Conservation (phyloP, 1,140 invertebrate species). For the Nixonia krombeini region DNA sequence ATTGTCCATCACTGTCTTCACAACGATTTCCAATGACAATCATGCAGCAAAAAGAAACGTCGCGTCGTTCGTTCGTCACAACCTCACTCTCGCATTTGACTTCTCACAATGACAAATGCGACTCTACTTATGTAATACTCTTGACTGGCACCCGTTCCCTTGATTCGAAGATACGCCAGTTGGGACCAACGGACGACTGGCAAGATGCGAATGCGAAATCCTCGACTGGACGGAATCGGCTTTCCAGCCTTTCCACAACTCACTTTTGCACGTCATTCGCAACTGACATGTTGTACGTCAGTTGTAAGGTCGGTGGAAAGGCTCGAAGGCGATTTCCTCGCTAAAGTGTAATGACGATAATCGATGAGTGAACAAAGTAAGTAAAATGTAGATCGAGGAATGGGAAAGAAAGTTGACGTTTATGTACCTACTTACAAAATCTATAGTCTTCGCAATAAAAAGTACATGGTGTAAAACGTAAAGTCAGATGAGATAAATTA, state of each 20-base stretch:
- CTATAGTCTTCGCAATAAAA: conserved; percentile 4
- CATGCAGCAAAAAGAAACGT: conserved; percentile 7
- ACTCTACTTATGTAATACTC: background rate
- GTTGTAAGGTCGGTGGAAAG: too few relatives aligned
- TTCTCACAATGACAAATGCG: too few relatives aligned
- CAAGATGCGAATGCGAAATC: conserved; percentile 3
- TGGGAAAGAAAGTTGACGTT: conserved; percentile 1
- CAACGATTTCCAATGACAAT: background rate
- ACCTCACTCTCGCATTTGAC: conserved; percentile 1
- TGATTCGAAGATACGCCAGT: conserved; percentile 14
- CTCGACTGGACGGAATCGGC: background rate
- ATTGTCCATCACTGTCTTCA: conserved; percentile 1
- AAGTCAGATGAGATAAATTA: background rate
- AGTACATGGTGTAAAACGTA: background rate
- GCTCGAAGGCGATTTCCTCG: background rate
- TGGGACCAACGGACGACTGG: conserved; percentile 7
- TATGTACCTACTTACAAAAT: background rate
- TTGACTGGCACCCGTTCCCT: conserved; percentile 17
- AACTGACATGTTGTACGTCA: too few relatives aligned
- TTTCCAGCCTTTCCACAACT: too few relatives aligned
- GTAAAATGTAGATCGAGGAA: background rate
- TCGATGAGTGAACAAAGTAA: conserved; percentile 4
- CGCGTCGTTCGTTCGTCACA: conserved; percentile 1
- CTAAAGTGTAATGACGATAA: background rate
- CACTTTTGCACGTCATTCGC: too few relatives aligned